Evolutionary conservation across 1,140 invertebrate species (phyloP), one percentile per base, ranked within the genome.

Genomic region (Apis dorsata): DNA sequence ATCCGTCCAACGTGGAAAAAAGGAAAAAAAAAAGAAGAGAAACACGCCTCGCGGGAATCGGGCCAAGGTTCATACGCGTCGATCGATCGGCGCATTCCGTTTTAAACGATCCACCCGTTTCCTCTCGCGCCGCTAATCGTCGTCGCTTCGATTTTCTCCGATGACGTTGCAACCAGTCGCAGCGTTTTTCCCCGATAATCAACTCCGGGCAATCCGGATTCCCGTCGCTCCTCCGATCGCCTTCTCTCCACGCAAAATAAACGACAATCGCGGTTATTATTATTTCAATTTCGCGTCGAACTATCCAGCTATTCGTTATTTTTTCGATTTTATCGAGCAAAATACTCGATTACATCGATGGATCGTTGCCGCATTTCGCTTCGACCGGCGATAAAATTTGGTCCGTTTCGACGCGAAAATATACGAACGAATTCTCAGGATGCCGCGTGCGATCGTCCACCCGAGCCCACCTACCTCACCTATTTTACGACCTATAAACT

Each of bases 401-500:
- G 59, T n/a, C 62, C 49, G 82, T 66, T 81, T 80, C 86, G 84
- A 88, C 79, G 85, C 4, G 86, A 74, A 44, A 73, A 86, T 86
- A 72, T 75, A 86, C 79, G 81, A 88, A 87, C 63, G 78, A 73
- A 83, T 87, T 86, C 86, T 57, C 34, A 28, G 70, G 75, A 76
- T 81, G 75, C 86, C 70, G 80, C 84, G 84, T 76, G 86, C 24
- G 84, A 81, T 73, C 62, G 70, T 4, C 62, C 49, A 28, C 15
- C 28, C 24, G 28, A 44, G 60, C 17, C 53, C 62, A 60, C 34
- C 79, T 69, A 83, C 74, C 79, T 79, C 60, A 53, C 28, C 68
- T 70, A 57, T 84, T 89, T 89, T 89, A 89, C 80, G 88, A 86
- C 68, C 88, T 75, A 86, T 89, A 88, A 89, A 89, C 85, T 83